Evolutionary conservation across 2,113 vertebrate genomes (phyloP).

Genomic region (Aphelocoma coerulescens): DNA sequence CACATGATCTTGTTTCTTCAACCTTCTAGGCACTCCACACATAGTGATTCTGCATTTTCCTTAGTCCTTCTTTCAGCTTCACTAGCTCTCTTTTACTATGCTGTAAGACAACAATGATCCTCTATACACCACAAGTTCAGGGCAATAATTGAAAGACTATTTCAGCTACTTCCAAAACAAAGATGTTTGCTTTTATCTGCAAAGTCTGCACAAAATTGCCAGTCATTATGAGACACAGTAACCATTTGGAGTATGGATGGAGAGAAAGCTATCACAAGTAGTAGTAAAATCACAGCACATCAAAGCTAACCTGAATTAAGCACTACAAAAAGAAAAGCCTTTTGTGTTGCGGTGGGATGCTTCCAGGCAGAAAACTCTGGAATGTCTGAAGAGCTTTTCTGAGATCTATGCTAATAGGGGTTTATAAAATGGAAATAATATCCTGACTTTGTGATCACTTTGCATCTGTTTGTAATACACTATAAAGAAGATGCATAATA

Average conservation of each 20-base stretch:
- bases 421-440: background rate
- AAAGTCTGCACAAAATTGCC: background rate
- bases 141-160: background rate
- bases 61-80: background rate
- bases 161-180: background rate
- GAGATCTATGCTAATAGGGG: fast-evolving
- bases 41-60: background rate
- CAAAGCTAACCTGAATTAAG: background rate
- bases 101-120: background rate
- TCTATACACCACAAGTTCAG: background rate
- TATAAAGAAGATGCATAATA: background rate
- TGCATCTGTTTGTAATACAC: background rate
- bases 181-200: slow-evolving; percentile 2
- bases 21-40: background rate
- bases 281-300: background rate
- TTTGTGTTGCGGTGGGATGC: background rate
- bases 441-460: background rate
- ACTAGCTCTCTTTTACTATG: background rate
- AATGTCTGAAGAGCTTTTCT: background rate
- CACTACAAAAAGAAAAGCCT: background rate
- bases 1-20: background rate
- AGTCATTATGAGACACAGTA: background rate
- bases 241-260: background rate
- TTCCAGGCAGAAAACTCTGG: background rate
- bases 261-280: background rate